Percentiles rank a stretch among this genome's conserved stretches.
phyloP scores from a whole-genome alignment of 2,888 invertebrate species.

The Netelia inedita region DNA sequence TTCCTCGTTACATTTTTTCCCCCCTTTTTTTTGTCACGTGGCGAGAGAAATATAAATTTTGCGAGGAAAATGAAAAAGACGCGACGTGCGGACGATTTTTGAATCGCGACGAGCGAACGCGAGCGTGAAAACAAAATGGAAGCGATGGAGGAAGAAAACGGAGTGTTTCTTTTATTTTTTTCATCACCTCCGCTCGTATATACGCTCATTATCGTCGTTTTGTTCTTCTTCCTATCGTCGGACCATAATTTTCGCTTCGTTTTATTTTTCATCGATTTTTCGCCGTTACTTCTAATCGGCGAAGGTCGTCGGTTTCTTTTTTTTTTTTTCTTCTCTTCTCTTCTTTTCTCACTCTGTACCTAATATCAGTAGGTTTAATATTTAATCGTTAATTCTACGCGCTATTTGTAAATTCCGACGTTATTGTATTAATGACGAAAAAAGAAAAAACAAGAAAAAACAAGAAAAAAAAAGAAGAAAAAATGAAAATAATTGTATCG shows the following conservation, averaged over 20 bases:
- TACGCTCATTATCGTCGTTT: constrained; percentile 26
- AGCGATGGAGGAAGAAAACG: not conserved
- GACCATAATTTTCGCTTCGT: constrained; percentile 18
- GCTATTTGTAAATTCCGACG: constrained; percentile 72
- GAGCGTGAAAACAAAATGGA: too few relatives aligned
- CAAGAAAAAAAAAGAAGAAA: not conserved
- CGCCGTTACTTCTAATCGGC: constrained; percentile 29
- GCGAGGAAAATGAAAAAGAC: too few relatives aligned
- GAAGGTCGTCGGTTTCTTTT: constrained; percentile 63
- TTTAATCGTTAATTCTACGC: constrained; percentile 70
- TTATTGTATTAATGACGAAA: constrained; percentile 66
- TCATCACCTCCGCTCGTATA: constrained; percentile 1
- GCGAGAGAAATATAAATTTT: too few relatives aligned
- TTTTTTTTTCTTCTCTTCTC: constrained; percentile 37
- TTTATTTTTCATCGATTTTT: constrained; percentile 60
- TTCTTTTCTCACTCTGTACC: constrained; percentile 68
- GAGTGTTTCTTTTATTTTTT: constrained; percentile 4
- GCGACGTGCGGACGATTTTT: too few relatives aligned
- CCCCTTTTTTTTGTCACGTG: too few relatives aligned
- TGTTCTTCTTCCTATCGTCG: constrained; percentile 48
- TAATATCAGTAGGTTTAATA: constrained; percentile 72
- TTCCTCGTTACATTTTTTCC: too few relatives aligned
- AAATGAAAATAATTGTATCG: constrained; percentile 53
- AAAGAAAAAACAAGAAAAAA: constrained; percentile 19
- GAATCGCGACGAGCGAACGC: too few relatives aligned